Conservation (phyloP, 2,888 invertebrate genomes). For the Nudaria mundana region DNA sequence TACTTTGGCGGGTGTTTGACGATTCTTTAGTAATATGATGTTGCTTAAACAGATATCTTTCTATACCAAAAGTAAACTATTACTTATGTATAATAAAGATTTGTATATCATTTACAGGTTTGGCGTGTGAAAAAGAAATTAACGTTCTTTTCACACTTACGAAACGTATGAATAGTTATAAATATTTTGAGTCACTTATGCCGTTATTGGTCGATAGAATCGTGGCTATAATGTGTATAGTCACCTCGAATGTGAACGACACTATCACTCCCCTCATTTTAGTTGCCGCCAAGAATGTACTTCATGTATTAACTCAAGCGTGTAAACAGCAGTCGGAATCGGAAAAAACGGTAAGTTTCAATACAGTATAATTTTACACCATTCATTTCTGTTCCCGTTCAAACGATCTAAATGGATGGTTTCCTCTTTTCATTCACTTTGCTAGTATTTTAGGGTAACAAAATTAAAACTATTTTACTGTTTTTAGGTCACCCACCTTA, state of each 20-base stretch:
- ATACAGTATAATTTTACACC: too few species aligned
- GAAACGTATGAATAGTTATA: conserved; percentile 30
- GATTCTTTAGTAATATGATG: conserved; percentile 72
- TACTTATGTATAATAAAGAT: not conserved
- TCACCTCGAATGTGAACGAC: conserved; percentile 20
- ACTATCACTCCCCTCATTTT: conserved; percentile 32
- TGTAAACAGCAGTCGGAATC: conserved; percentile 20
- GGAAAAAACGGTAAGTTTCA: conserved; percentile 31
- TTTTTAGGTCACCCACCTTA: conserved; percentile 35
- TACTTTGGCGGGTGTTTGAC: conserved; percentile 52
- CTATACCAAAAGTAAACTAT: too few species aligned
- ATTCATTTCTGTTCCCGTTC: too few species aligned
- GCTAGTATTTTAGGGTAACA: not conserved
- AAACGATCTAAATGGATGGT: too few species aligned
- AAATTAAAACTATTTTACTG: not conserved
- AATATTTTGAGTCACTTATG: conserved; percentile 30
- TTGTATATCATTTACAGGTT: conserved; percentile 21
- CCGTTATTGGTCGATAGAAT: conserved; percentile 41
- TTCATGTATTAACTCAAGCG: conserved; percentile 33
- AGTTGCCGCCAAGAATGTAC: conserved; percentile 35
- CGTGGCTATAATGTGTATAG: conserved; percentile 32
- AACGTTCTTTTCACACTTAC: conserved; percentile 32
- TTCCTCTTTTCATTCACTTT: too few species aligned
- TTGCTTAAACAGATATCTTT: conserved; percentile 30
- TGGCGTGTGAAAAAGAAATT: conserved; percentile 27